phyloP scores from a whole-genome alignment of 2,797 vertebrate genomes.

The Limnodromus scolopaceus region DNA sequence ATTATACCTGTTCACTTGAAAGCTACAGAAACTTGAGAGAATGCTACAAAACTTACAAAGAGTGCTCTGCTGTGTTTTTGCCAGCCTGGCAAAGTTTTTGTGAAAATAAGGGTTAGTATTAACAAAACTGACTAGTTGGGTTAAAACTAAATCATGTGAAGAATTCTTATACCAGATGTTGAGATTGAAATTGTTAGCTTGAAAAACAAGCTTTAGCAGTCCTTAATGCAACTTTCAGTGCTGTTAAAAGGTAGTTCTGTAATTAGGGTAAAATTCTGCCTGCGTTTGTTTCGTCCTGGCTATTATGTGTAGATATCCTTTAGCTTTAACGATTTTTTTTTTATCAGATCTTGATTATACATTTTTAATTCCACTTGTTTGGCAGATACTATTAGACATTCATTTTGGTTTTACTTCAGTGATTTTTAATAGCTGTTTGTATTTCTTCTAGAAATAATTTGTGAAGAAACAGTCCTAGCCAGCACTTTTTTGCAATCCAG shows the following conservation, averaged over 20 bases:
- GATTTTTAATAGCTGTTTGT: conserved; percentile 18
- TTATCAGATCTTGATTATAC: not conserved
- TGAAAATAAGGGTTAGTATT: not conserved
- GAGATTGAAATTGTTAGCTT: not conserved
- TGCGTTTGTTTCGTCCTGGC: not conserved
- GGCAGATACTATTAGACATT: not conserved
- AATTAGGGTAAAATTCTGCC: not conserved
- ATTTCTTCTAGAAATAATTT: conserved; percentile 83
- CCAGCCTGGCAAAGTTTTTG: not conserved
- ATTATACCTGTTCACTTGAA: not conserved
- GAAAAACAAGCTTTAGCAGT: not conserved
- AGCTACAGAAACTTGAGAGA: not conserved
- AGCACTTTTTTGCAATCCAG: conserved; percentile 77
- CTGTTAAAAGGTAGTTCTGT: not conserved
- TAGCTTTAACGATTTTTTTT: not conserved
- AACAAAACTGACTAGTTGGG: not conserved
- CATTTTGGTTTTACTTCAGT: not conserved
- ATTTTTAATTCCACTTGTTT: not conserved
- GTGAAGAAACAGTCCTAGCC: conserved; percentile 83
- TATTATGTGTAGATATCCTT: not conserved
- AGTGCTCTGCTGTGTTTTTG: not conserved
- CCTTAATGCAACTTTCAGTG: not conserved
- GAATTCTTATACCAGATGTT: not conserved
- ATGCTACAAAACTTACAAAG: not conserved
- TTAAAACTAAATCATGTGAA: not conserved